These are phyloP conservation scores for Mizuhopecten yessoensis DNA, from an alignment of 1,140 invertebrate species.

Conservation along the genomic window DNA sequence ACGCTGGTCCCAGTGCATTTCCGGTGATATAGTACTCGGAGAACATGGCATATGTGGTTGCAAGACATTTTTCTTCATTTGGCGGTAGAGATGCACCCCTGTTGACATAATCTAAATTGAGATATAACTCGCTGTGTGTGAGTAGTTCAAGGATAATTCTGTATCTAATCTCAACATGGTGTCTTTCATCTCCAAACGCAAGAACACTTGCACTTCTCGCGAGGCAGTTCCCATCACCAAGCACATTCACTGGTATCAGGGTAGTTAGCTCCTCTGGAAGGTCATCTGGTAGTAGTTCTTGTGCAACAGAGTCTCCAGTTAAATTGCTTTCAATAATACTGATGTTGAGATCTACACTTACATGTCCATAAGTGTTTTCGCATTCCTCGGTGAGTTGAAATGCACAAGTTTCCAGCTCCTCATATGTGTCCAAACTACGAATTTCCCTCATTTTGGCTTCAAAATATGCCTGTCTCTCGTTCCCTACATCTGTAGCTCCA, in stretches of 20 bases:
- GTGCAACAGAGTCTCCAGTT: too few species aligned
- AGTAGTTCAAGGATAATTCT: constrained; percentile 37
- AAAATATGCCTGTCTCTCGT: too few species aligned
- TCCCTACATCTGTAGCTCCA: too few species aligned
- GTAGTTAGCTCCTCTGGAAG: constrained; percentile 28
- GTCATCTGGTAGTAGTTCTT: too few species aligned
- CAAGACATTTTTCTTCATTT: too few species aligned
- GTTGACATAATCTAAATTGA: constrained; percentile 3
- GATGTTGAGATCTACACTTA: too few species aligned
- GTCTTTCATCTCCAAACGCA: constrained; percentile 43
- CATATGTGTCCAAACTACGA: too few species aligned
- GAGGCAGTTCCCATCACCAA: constrained; percentile 42
- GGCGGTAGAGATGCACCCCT: constrained; percentile 33
- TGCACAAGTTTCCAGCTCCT: too few species aligned
- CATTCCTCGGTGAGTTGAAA: too few species aligned
- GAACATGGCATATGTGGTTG: constrained; percentile 37
- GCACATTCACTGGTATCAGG: constrained; percentile 37
- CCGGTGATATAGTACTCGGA: neutral
- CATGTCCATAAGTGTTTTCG: too few species aligned
- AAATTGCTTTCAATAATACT: too few species aligned
- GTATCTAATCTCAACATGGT: constrained; percentile 42
- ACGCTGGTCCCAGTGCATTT: neutral
- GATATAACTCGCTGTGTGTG: constrained; percentile 40
- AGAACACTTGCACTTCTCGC: constrained; percentile 43
- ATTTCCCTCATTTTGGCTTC: too few species aligned